Percentiles rank a stretch among this genome's conserved stretches.
Conservation (phyloP, 2,113 vertebrate genomes). For the Gymnorhina tibicen region DNA sequence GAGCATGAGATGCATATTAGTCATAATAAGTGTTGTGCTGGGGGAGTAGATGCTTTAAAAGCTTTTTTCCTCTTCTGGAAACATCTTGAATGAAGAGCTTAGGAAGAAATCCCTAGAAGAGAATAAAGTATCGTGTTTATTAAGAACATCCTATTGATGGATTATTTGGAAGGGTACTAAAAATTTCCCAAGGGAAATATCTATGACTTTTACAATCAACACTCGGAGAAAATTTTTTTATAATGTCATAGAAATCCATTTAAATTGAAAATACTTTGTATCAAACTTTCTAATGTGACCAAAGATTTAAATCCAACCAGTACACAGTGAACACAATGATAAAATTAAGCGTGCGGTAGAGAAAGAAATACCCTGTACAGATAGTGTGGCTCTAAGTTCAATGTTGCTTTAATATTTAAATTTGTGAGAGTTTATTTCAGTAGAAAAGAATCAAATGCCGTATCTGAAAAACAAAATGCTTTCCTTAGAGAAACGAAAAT, state of each 20-base stretch:
- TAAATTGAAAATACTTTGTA: slow-evolving; percentile 47
- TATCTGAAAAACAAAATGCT: neutral
- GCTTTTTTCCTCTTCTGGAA: slow-evolving; percentile 58
- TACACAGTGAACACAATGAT: slow-evolving; percentile 40
- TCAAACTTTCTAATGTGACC: slow-evolving; percentile 43
- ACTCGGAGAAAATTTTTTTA: slow-evolving; percentile 22
- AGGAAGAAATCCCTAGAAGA: slow-evolving; percentile 59
- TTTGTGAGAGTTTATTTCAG: neutral
- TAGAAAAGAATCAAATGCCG: neutral
- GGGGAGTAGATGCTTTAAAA: slow-evolving; percentile 30
- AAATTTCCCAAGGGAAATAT: slow-evolving; percentile 57
- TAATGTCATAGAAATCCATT: slow-evolving; percentile 49
- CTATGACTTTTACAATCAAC: slow-evolving; percentile 54
- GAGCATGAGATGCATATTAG: slow-evolving; percentile 26
- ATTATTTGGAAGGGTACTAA: slow-evolving; percentile 65
- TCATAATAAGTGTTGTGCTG: slow-evolving; percentile 35
- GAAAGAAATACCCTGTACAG: neutral
- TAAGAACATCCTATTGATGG: slow-evolving; percentile 63
- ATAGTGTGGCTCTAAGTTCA: neutral
- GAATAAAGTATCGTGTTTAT: slow-evolving; percentile 62
- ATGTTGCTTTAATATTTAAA: neutral
- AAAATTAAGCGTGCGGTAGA: slow-evolving; percentile 11
- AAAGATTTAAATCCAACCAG: slow-evolving; percentile 19
- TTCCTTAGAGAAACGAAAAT: neutral
- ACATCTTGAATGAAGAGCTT: slow-evolving; percentile 9